Base-by-base conservation (phyloP, 1,140 invertebrate genomes). In the Drosophila setifemur region DNA sequence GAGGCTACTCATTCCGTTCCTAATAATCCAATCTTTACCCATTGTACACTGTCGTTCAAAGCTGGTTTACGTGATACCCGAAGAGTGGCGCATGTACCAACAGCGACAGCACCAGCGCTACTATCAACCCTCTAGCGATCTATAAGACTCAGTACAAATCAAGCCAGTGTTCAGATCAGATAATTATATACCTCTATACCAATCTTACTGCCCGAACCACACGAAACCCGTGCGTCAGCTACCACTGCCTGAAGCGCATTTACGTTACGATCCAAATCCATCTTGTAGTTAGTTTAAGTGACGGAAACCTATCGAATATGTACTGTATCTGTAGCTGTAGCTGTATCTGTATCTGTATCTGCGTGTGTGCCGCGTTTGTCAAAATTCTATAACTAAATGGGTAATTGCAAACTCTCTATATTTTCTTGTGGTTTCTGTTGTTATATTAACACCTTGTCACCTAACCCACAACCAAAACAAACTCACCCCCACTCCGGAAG, bases 41-140 rank as follows among this genome's bases (percentile, higher is more conserved):
- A 79, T 79, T 79, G 45, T 60, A 73, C 60, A 63, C 64, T 81
- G 39, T 81, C 79, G 67, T 89, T 89, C 68, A 74, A 90, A 90
- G 89, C 89, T 90, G 61, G 78, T 90, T 77, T 90, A 90, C 79
- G 78, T 90, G 66, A 90, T 90, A 79, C 90, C 90, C 69, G 87
- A 90, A 42, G 88, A 90, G 82, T 89, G 89, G 81, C 81, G 88
- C 76, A 90, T 90, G 50, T 89, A 90, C 74, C 88, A 90, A 52
- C 90, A 90, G 72, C 78, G 83, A 67, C 79, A 88, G 64, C 89
- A 89, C 61, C 88, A 89, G 72, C 86, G 86, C 49, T 90, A 90
- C 86, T 89, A 89, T 85, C 88, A 90, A 69, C 89, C 89, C 55
- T 90, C 89, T 86, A 90, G 89, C 67, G 89, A 90, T 73, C 70